Evolutionary conservation across 2,113 vertebrate species (phyloP).

Genomic region (Scartelaos histophorus): DNA sequence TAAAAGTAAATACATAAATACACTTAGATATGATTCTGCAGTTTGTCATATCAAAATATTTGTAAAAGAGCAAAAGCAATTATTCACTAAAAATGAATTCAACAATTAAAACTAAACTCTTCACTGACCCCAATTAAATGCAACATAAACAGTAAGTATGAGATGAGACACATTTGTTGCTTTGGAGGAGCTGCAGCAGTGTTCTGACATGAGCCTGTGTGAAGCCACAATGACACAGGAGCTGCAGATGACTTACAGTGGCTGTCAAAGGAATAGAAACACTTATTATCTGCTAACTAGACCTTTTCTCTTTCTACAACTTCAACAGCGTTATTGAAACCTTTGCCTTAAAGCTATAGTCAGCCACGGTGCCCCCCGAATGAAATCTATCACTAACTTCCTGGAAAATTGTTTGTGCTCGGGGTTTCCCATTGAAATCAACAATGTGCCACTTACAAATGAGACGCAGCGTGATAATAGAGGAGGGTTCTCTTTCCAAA

Average conservation of each 20-base stretch:
- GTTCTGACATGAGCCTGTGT: neutral
- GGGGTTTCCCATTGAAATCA: slow-evolving; percentile 43
- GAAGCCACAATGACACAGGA: slow-evolving; percentile 4
- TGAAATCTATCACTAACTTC: slow-evolving; percentile 26
- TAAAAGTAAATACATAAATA: neutral
- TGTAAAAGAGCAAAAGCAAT: neutral
- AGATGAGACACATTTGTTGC: neutral
- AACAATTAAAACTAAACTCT: neutral
- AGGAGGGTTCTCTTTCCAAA: slow-evolving; percentile 38
- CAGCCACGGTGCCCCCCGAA: neutral
- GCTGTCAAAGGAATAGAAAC: slow-evolving; percentile 16
- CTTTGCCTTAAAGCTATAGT: slow-evolving; percentile 28
- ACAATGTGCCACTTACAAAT: slow-evolving; percentile 6
- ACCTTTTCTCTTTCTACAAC: slow-evolving; percentile 13
- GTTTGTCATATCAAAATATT: neutral
- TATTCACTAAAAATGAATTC: neutral
- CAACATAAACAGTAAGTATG: neutral
- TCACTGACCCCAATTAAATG: slow-evolving; percentile 12
- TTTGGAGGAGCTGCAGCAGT: slow-evolving; percentile 6
- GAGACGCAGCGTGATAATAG: slow-evolving; percentile 20
- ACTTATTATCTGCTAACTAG: slow-evolving; percentile 8
- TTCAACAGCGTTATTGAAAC: slow-evolving; percentile 26
- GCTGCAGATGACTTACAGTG: slow-evolving; percentile 10
- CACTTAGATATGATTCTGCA: neutral
- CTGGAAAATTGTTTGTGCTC: slow-evolving; percentile 30